phyloP scores from a whole-genome alignment of 2,888 invertebrate genomes.

The Venusia cambrica region DNA sequence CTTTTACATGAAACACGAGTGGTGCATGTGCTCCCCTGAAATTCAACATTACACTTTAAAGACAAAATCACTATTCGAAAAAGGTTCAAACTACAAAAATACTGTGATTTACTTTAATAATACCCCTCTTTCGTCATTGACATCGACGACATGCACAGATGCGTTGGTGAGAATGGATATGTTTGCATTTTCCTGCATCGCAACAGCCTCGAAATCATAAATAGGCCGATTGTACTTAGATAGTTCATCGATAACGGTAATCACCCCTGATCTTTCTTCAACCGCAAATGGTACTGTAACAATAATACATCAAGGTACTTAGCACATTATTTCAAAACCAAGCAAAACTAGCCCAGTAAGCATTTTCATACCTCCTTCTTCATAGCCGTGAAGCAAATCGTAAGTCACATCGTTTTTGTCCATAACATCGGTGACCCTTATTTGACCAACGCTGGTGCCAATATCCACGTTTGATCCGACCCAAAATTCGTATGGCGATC shows the following conservation, averaged over 20 bases:
- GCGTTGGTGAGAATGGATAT: slow-evolving; percentile 89
- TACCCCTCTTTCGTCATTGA: slow-evolving; percentile 85
- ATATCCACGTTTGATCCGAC: slow-evolving; percentile 92
- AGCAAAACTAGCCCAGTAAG: no score
- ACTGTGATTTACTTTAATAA: slow-evolving; percentile 76
- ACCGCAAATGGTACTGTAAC: slow-evolving; percentile 92
- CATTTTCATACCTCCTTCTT: slow-evolving; percentile 85
- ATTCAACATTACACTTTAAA: slow-evolving; percentile 15
- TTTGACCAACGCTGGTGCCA: slow-evolving; percentile 93
- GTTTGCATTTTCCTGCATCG: slow-evolving; percentile 82
- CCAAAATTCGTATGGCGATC: slow-evolving; percentile 94
- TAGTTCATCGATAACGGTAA: slow-evolving; percentile 90
- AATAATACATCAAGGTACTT: no score
- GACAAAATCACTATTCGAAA: slow-evolving; percentile 3
- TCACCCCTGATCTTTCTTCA: slow-evolving; percentile 92
- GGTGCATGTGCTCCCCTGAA: slow-evolving; percentile 85
- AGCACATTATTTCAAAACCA: no score
- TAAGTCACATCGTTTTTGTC: slow-evolving; percentile 86
- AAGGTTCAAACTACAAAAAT: slow-evolving; percentile 12
- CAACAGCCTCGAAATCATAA: slow-evolving; percentile 92
- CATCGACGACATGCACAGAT: slow-evolving; percentile 90
- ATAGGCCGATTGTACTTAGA: slow-evolving; percentile 84
- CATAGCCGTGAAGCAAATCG: slow-evolving; percentile 91
- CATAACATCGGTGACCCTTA: slow-evolving; percentile 87
- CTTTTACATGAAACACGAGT: slow-evolving; percentile 87